Percentiles rank a stretch among this genome's conserved stretches.
Conservation (phyloP, 2,113 vertebrate genomes). For the Erpornis zantholeuca region DNA sequence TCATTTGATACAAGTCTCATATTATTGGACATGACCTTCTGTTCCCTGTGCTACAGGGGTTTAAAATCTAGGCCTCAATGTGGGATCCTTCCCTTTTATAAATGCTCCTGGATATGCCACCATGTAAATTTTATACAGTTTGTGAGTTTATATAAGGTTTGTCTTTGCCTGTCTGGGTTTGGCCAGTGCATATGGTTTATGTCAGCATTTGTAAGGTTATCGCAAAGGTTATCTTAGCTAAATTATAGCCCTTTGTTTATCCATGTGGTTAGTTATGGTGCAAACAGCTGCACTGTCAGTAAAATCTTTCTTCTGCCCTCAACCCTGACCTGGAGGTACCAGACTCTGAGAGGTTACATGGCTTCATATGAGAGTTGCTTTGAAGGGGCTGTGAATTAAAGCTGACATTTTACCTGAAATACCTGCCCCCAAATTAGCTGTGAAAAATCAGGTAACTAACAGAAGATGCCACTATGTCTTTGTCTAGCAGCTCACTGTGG, state of each 20-base stretch:
- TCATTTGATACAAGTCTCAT: background rate
- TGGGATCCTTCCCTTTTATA: background rate
- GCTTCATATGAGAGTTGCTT: constrained; percentile 5
- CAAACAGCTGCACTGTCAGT: constrained; percentile 59
- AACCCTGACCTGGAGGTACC: constrained; percentile 52
- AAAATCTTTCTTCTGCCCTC: constrained; percentile 54
- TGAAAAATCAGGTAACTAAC: constrained; percentile 52
- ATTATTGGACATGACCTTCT: background rate
- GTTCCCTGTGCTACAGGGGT: background rate
- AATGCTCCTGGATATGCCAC: background rate
- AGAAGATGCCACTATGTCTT: background rate
- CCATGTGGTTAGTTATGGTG: constrained; percentile 35
- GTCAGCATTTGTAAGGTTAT: constrained; percentile 58
- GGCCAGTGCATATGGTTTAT: constrained; percentile 31
- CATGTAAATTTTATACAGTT: background rate
- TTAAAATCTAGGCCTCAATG: background rate
- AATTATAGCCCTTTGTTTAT: constrained; percentile 64
- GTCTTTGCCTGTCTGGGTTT: background rate
- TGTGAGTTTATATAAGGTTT: background rate
- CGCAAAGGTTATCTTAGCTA: constrained; percentile 53
- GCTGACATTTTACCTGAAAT: constrained; percentile 56
- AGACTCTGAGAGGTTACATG: background rate
- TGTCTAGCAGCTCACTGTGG: constrained; percentile 1
- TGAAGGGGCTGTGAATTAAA: constrained; percentile 57
- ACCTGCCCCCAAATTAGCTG: constrained; percentile 56